These are phyloP conservation scores for Otus sunia DNA, from an alignment of 2,113 vertebrate genomes.

Conservation along the genomic window DNA sequence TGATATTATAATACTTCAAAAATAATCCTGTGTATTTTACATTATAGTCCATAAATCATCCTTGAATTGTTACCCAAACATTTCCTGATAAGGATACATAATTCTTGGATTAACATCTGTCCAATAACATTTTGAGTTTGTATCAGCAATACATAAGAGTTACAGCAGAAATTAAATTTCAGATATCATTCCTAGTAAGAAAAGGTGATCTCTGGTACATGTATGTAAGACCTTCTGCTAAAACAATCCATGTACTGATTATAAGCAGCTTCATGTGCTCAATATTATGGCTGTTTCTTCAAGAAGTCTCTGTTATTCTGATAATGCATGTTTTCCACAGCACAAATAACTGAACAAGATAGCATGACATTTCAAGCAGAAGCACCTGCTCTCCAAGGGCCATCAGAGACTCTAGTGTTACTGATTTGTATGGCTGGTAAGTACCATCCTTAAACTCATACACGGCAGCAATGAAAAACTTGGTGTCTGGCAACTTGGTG, in stretches of 20 bases:
- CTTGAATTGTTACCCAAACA: not conserved
- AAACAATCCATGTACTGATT: not conserved
- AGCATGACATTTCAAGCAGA: not conserved
- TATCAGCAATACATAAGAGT: not conserved
- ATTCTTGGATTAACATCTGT: not conserved
- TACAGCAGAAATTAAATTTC: not conserved
- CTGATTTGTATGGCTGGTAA: not conserved
- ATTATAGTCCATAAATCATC: not conserved
- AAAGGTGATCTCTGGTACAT: not conserved
- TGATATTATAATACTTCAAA: not conserved
- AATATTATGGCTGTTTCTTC: not conserved
- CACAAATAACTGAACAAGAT: not conserved
- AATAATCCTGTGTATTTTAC: not conserved
- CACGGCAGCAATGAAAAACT: not conserved
- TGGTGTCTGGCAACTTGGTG: rapidly evolving
- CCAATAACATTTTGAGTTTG: not conserved
- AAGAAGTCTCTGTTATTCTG: not conserved
- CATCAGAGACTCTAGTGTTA: not conserved
- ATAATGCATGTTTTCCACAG: not conserved
- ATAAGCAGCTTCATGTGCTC: not conserved
- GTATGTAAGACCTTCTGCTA: not conserved
- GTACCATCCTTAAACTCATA: not conserved
- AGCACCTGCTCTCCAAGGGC: not conserved
- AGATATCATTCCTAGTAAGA: not conserved
- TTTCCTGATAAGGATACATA: not conserved